Percentiles rank a stretch among this genome's conserved stretches.
Evolutionary conservation across 2,888 invertebrate species (phyloP).

Genomic region (Agrotis clavis): DNA sequence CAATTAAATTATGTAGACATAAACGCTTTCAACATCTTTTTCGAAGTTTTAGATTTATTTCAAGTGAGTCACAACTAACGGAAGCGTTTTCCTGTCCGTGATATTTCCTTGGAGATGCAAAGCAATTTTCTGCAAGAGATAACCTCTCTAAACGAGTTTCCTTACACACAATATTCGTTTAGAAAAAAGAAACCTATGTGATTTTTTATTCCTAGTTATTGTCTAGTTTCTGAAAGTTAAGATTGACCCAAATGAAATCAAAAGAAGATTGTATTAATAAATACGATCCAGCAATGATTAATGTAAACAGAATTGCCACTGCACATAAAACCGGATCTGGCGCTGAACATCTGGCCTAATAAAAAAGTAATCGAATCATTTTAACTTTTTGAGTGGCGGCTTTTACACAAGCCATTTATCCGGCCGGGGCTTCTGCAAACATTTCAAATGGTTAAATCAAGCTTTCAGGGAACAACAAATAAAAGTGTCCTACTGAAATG

Average conservation of each 20-base stretch:
- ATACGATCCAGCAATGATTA: constrained; percentile 61
- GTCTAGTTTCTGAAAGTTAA: constrained; percentile 49
- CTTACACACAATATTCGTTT: constrained; percentile 79
- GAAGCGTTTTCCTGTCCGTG: constrained; percentile 81
- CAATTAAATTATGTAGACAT: constrained; percentile 18
- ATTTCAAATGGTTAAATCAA: constrained; percentile 75
- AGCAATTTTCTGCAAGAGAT: constrained; percentile 89
- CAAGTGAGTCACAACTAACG: constrained; percentile 79
- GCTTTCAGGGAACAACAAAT: constrained; percentile 76
- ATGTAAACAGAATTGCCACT: constrained; percentile 63
- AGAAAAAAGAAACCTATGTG: constrained; percentile 63
- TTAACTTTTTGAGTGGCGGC: constrained; percentile 65
- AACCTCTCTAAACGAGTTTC: constrained; percentile 84
- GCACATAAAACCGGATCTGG: constrained; percentile 69
- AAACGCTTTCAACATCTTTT: constrained; percentile 28
- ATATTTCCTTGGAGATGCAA: constrained; percentile 89
- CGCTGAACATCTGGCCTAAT: constrained; percentile 75
- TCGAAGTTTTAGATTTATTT: constrained; percentile 71
- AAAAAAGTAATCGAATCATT: constrained; percentile 73
- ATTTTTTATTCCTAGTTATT: constrained; percentile 57
- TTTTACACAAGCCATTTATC: constrained; percentile 70
- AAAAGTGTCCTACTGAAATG: constrained; percentile 77
- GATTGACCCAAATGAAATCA: constrained; percentile 30
- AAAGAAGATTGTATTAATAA: constrained; percentile 34
- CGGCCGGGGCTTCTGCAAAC: constrained; percentile 68